These are phyloP conservation scores for Melanotaenia maccullochi DNA, from an alignment of 2,797 vertebrate genomes.

Conservation along the genomic window DNA sequence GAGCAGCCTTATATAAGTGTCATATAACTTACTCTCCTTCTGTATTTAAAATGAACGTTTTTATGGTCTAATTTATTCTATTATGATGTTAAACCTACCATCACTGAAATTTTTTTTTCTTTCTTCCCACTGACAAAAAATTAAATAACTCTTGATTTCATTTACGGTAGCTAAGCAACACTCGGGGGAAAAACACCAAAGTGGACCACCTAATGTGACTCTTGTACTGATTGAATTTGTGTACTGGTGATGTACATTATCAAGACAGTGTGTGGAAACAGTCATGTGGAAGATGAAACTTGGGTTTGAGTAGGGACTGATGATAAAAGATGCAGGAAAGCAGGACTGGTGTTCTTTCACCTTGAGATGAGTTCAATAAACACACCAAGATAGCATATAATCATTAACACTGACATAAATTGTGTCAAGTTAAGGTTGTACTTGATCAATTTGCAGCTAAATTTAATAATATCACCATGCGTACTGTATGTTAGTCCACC, in stretches of 20 bases:
- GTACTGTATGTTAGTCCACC: not conserved
- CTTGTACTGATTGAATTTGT: not conserved
- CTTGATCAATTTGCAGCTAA: not conserved
- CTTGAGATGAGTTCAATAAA: not conserved
- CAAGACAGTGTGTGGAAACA: not conserved
- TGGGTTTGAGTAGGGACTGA: not conserved
- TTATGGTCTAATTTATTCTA: not conserved
- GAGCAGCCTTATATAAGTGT: too few relatives aligned
- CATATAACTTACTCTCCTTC: not conserved
- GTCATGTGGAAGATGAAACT: not conserved
- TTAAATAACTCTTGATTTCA: not conserved
- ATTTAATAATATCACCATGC: not conserved
- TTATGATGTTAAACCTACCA: not conserved
- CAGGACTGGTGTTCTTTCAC: accelerated
- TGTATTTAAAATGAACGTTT: not conserved
- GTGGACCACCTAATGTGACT: not conserved
- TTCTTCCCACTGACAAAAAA: not conserved
- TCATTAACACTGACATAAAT: not conserved
- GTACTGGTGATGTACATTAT: not conserved
- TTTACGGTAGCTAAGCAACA: not conserved
- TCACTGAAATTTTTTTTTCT: not conserved
- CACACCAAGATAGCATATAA: too few relatives aligned
- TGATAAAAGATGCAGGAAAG: not conserved
- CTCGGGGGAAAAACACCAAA: not conserved
- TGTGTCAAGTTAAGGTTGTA: not conserved